Base-by-base conservation (phyloP, 2,888 invertebrate species). In the Lochmaea capreae region DNA sequence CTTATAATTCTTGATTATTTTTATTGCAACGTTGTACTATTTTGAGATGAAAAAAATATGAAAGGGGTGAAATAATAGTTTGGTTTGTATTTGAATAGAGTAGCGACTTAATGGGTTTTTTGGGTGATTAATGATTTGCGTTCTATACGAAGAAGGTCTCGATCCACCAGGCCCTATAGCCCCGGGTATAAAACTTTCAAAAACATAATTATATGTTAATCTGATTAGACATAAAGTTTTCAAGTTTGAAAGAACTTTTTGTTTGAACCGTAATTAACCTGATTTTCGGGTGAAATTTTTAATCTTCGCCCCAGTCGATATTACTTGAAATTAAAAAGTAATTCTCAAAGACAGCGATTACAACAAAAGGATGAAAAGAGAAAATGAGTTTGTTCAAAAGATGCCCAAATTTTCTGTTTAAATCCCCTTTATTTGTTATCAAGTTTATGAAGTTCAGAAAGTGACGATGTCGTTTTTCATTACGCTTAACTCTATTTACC, bases 151-250 rank as follows among this genome's bases (percentile, higher is more conserved):
- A 39, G 33, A 39, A 39, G 33, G 33, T 39, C 33, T 33, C 33
- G 8, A 39, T 14, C 33, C 10, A 33, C 12, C 33, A 42, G 12
- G 10, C 42, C 42, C 16, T 39, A 10, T 26, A 9, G 33, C 61
- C 18, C n/a, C 62, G 12, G n/a, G 52, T 59, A 52, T 33, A 18
- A 43, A 66, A 69, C 69, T 70, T 67, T 65, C 43, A 70, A 74
- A 69, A 74, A 74, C 67, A 70, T 62, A 74, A 74, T 74, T 71
- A 74, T 69, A 71, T 66, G 67, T 71, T 74, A 74, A 74, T 74
- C 73, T 67, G 73, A 71, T 74, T 74, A 74, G 49, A 70, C 43
- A 69, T 65, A 70, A 74, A 66, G 61, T 67, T 70, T 58, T 6
- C 18, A 57, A 63, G 39, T 22, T 63, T 54, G 46, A 63, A 49